Evolutionary conservation across 1,140 invertebrate species (phyloP), one percentile per base, ranked within the genome.

Genomic region (Drosophila ironensis): DNA sequence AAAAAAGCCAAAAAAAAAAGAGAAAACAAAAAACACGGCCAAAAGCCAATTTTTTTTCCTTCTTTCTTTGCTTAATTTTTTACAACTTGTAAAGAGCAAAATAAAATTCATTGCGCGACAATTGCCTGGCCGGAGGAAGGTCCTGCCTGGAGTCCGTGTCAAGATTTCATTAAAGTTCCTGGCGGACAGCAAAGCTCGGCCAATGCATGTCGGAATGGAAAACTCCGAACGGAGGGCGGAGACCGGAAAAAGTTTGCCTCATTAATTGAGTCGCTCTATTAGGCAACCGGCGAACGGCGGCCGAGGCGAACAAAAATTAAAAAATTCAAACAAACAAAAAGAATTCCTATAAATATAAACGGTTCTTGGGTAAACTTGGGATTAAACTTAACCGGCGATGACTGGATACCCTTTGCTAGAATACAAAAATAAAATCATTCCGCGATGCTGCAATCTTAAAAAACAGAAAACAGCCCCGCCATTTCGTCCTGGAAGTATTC

Each of bases 71-170:
- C 17, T 71, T 50, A 56, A 57, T 52, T 52, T 52, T 60, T 52
- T 48, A 57, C 67, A 82, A 69, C 77, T 84, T 77, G 73, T 77
- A 66, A 71, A 61, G 45, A 60, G 47, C 59, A 67, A 82, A 84
- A 82, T 82, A 84, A 82, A 82, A 82, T 84, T 84, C 78, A 84
- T 84, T 77, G 67, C 78, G 70, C 64, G 69, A 86, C 80, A 86
- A 73, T 84, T 84, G 74, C 35, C 38, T 14, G 24, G 24, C 19
- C 4, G 22, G 5, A 2, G 24, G 17, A 33, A 9, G 40, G 17
- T 47, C 25, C 56, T 48, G 47, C 59, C 56, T 63, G 14, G 19
- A 48, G 50, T 82, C 60, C 80, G 73, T 84, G 80, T 73, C 59
- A 78, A 86, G 78, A 84, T 84, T 84, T 84, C 78, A 78, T 84